Evolutionary conservation across 2,888 invertebrate genomes (phyloP).

Genomic region (Netelia fuscicornis): DNA sequence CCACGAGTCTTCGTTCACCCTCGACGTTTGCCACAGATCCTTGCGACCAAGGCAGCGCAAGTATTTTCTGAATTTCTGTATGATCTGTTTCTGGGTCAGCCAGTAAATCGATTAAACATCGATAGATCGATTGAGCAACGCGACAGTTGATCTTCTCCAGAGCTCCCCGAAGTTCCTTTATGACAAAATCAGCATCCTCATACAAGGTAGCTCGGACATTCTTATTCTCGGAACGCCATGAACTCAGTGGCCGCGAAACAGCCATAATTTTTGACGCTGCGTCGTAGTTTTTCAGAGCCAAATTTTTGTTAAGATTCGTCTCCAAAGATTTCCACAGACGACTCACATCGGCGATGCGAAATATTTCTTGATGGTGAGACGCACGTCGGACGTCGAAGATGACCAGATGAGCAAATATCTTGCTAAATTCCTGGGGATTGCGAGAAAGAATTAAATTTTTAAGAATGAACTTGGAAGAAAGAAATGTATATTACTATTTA

Average conservation of each 20-base stretch:
- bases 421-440: constrained; percentile 74
- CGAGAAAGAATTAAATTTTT: constrained; percentile 38
- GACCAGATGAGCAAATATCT: constrained; percentile 77
- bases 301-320: constrained; percentile 33
- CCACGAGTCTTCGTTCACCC: constrained; percentile 70
- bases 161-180: constrained; percentile 52
- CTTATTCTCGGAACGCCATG: constrained; percentile 57
- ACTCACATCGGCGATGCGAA: constrained; percentile 68
- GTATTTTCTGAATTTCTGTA: constrained; percentile 75
- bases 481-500: constrained; percentile 46
- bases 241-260: constrained; percentile 55
- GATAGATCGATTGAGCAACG: constrained; percentile 73
- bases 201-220: constrained; percentile 53
- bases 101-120: constrained; percentile 77
- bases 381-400: constrained; percentile 74
- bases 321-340: constrained; percentile 75
- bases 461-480: not conserved
- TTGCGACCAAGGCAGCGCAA: constrained; percentile 76
- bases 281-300: constrained; percentile 60
- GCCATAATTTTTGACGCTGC: constrained; percentile 42
- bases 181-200: constrained; percentile 58
- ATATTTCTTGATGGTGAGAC: constrained; percentile 29
- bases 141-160: constrained; percentile 65
- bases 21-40: constrained; percentile 70
- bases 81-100: constrained; percentile 75